These are phyloP conservation scores for Sphaerophoria taeniata DNA, from an alignment of 2,888 invertebrate genomes.

Conservation along the genomic window DNA sequence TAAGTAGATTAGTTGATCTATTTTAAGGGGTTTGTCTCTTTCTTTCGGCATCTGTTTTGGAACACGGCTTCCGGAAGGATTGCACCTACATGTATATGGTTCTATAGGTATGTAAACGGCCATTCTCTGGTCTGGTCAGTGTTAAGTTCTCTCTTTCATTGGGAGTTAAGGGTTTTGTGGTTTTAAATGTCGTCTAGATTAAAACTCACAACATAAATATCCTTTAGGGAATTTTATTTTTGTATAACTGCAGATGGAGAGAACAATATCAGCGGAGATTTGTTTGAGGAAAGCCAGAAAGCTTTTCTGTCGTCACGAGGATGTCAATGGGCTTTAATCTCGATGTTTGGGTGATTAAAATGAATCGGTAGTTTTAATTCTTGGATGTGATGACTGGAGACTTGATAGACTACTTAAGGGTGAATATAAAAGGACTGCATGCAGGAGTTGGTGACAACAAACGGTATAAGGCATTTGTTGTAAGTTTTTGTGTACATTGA, in stretches of 20 bases:
- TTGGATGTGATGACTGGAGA: too few relatives aligned
- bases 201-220: constrained; percentile 46
- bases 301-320: not conserved
- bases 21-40: constrained; percentile 27
- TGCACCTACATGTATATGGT: not conserved
- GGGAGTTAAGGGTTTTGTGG: constrained; percentile 18
- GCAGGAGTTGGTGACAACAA: too few relatives aligned
- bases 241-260: constrained; percentile 35
- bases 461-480: too few relatives aligned
- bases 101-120: not conserved
- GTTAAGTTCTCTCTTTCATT: constrained; percentile 25
- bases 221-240: constrained; percentile 21
- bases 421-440: too few relatives aligned
- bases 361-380: too few relatives aligned
- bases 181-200: constrained; percentile 47
- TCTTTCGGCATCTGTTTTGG: constrained; percentile 23
- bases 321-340: constrained; percentile 34
- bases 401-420: too few relatives aligned
- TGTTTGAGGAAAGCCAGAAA: constrained; percentile 26
- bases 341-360: too few relatives aligned
- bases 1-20: constrained; percentile 54
- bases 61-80: constrained; percentile 2
- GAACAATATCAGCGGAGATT: constrained; percentile 42
- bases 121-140: constrained; percentile 1
- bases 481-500: too few relatives aligned